phyloP scores from a whole-genome alignment of 2,113 vertebrate genomes.

The Pangasianodon hypophthalmus region DNA sequence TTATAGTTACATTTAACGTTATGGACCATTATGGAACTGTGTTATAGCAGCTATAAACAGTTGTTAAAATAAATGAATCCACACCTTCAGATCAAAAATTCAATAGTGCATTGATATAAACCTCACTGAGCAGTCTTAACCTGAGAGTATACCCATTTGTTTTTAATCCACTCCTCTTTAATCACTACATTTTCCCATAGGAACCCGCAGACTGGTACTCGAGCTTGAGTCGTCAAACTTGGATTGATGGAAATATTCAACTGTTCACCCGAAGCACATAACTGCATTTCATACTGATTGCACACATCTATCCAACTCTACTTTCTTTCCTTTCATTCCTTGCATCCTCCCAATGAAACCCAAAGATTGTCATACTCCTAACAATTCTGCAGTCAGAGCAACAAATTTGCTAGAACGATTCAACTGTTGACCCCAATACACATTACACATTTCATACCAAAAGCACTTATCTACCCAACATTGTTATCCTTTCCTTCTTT shows the following conservation, averaged over 20 bases:
- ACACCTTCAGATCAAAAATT: neutral
- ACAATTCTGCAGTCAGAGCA: neutral
- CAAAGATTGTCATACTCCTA: neutral
- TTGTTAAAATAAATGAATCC: neutral
- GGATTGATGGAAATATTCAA: neutral
- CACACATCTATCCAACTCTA: neutral
- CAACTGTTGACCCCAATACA: neutral
- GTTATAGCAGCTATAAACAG: neutral
- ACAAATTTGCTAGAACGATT: neutral
- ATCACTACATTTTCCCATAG: neutral
- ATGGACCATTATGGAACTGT: neutral
- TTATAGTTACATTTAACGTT: neutral
- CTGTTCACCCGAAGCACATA: neutral
- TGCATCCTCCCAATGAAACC: neutral
- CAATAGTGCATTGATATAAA: neutral
- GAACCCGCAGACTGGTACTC: neutral
- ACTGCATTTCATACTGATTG: neutral
- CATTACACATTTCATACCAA: neutral
- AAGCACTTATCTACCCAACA: neutral
- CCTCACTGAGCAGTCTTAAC: neutral
- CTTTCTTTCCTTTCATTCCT: neutral
- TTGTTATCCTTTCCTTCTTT: neutral
- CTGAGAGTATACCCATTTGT: neutral
- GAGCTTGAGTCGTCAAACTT: neutral
- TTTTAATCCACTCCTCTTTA: neutral